Conservation (phyloP, 2,888 invertebrate species). For the Callimorpha dominula region DNA sequence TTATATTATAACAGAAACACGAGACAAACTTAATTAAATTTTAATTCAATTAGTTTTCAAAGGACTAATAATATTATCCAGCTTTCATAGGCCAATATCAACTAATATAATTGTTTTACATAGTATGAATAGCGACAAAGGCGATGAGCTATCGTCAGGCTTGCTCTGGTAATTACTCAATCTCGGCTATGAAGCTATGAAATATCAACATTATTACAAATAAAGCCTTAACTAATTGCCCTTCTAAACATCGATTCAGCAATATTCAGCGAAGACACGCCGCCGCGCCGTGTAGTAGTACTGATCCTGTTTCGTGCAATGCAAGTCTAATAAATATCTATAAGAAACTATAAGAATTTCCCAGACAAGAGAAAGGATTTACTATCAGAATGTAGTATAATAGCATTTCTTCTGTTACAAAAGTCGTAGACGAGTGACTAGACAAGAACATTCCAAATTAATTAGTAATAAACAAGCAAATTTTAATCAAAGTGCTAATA, state of each 20-base stretch:
- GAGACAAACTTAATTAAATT: conserved; percentile 12
- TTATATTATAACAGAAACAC: conserved; percentile 6
- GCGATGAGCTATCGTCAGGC: neutral
- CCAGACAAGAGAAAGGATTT: neutral
- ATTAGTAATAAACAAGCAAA: neutral
- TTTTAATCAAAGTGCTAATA: neutral
- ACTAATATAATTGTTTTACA: neutral
- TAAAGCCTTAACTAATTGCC: too few species aligned
- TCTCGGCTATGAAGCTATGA: neutral
- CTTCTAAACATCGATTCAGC: neutral
- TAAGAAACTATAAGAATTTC: neutral
- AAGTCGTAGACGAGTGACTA: neutral
- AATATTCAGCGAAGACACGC: neutral
- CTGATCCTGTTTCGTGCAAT: neutral
- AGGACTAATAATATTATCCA: neutral
- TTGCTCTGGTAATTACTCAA: neutral
- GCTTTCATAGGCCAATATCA: neutral
- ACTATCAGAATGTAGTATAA: neutral
- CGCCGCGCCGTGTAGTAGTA: neutral
- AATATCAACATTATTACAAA: neutral
- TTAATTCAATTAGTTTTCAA: conserved; percentile 5
- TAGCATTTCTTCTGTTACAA: neutral
- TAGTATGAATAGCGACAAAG: neutral
- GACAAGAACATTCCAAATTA: neutral
- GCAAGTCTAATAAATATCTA: neutral